A percentile compares a stretch with the other conserved stretches of the same genome.
Conservation (phyloP, 1,140 invertebrate genomes). For the Aphidius ervi region DNA sequence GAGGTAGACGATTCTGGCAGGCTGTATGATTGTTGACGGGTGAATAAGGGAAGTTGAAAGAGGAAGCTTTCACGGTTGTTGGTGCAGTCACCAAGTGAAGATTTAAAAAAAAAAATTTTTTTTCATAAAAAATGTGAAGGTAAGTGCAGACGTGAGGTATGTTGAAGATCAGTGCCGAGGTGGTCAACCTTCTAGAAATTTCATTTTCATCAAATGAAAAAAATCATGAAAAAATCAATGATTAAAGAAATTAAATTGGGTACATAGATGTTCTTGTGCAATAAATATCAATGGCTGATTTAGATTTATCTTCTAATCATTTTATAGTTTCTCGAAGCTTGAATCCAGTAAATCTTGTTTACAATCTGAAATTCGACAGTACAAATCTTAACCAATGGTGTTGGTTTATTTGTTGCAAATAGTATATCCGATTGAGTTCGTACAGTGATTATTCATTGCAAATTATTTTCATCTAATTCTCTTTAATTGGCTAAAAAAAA, state of each 20-base stretch:
- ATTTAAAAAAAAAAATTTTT: too few species aligned
- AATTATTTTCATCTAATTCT: constrained; percentile 9
- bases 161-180: constrained; percentile 32
- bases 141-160: constrained; percentile 26
- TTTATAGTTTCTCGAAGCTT: not conserved
- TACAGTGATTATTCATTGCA: constrained; percentile 14
- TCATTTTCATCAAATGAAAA: constrained; percentile 17
- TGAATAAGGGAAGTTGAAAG: constrained; percentile 13
- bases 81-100: not conserved
- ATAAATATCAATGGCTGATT: too few species aligned
- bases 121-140: constrained; percentile 28
- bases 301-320: not conserved
- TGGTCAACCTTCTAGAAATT: constrained; percentile 33
- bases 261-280: not conserved
- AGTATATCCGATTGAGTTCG: constrained; percentile 14
- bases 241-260: not conserved
- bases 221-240: not conserved
- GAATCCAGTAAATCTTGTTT: constrained; percentile 18
- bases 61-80: constrained; percentile 6
- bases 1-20: constrained; percentile 19
- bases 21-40: constrained; percentile 20
- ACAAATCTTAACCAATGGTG: not conserved
- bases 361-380: constrained; percentile 18
- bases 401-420: not conserved
- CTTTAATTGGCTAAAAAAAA: too few species aligned